Evolutionary conservation across 1,140 invertebrate genomes (phyloP).

Genomic region (Teleogryllus occipitalis): DNA sequence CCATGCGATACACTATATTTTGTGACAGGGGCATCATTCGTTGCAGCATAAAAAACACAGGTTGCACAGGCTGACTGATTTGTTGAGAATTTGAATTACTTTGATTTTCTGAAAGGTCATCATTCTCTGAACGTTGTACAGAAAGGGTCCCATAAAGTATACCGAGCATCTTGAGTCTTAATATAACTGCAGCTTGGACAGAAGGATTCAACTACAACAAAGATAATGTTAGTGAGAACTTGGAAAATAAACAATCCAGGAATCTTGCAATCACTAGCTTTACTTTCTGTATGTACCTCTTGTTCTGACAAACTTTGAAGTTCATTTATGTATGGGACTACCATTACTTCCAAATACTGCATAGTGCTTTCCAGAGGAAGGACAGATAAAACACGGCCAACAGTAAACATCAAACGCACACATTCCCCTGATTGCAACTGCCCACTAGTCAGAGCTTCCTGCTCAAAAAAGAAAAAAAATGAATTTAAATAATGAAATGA

Average conservation of each 20-base stretch:
- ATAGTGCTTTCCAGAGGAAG: slow-evolving; percentile 55
- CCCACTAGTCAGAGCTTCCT: slow-evolving; percentile 43
- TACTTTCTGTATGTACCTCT: neutral
- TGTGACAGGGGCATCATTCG: slow-evolving; percentile 50
- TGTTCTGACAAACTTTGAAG: slow-evolving; percentile 44
- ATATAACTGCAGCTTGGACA: slow-evolving; percentile 40
- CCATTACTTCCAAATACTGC: slow-evolving; percentile 56
- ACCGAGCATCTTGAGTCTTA: slow-evolving; percentile 58
- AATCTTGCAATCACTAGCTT: neutral
- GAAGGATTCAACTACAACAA: slow-evolving; percentile 37
- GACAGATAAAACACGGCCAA: slow-evolving; percentile 64
- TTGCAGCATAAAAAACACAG: slow-evolving; percentile 46
- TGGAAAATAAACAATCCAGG: neutral
- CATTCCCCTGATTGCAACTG: slow-evolving; percentile 53
- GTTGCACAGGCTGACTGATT: slow-evolving; percentile 36
- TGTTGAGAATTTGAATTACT: slow-evolving; percentile 24
- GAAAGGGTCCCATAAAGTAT: slow-evolving; percentile 61
- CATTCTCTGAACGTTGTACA: slow-evolving; percentile 30
- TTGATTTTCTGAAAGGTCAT: slow-evolving; percentile 1
- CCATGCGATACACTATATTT: slow-evolving; percentile 46
- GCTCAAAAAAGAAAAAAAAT: neutral
- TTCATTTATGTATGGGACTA: slow-evolving; percentile 57
- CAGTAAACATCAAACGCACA: slow-evolving; percentile 64
- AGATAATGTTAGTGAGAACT: neutral
- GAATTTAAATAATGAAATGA: no score